Base-by-base conservation (phyloP, 2,113 vertebrate species). In the Mystacornis crossleyi region DNA sequence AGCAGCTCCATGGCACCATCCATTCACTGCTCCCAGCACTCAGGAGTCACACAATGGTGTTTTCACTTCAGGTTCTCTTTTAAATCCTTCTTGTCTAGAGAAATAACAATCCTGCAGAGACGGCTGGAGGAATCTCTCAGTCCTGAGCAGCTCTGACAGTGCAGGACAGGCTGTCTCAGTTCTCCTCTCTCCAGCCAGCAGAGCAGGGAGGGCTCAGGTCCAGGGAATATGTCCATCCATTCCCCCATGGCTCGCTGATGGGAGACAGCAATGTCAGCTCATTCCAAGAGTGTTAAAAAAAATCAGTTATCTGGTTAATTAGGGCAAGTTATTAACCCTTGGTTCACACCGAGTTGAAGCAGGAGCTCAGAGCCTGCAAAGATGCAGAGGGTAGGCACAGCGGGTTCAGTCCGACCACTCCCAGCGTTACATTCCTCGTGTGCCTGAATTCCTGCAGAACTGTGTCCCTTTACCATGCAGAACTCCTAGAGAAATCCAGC, bases 351-450 rank as follows among this genome's bases (percentile, higher is more conserved):
- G 0, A 54, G 29, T 14, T 64, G 87, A 74, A 50, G 6, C 2
- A 3, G 53, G 29, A 86, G 47, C 47, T 65, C 38, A 45, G 53
- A 75, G 51, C 36, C 75, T 24, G 33, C 23, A 8, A 24, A 84
- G 81, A 25, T 5, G 31, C 38, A 13, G n/a, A 33, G 36, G 14
- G 18, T 2, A 26, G 29, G n/a, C 12, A 36, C 24, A 45, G 19
- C 1, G 0, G 25, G 18, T 36, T 36, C 23, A 18, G 20, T 18
- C 48, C 3, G 0, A 2, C 58, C 55, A 31, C 24, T 72, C 23
- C 61, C 61, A 24, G 5, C 1, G 16, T 58, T 50, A 12, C 13
- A 1, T 62, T 58, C 40, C 67, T 38, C 69, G 14, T 0, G 18
- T 4, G 7, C 72, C 43, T 57, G 47, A 69, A 45, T n/a, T 34